phyloP scores from a whole-genome alignment of 2,888 invertebrate species.

The Heliconius ethilla region DNA sequence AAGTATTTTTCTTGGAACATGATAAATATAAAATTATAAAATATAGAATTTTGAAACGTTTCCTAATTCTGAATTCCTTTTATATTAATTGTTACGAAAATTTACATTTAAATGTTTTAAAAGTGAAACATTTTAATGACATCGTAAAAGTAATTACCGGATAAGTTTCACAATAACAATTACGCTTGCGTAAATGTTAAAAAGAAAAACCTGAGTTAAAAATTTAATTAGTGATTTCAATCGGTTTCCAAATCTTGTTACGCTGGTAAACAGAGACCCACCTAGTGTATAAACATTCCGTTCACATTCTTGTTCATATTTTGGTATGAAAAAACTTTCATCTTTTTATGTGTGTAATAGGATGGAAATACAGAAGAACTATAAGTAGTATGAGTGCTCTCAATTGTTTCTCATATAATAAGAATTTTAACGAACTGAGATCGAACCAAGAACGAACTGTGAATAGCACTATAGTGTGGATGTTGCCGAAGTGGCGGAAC shows the following conservation, averaged over 20 bases:
- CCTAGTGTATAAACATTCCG: not conserved
- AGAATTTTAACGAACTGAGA: too few species aligned
- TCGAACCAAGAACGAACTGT: too few species aligned
- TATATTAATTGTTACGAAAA: not conserved
- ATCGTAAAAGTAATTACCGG: constrained; percentile 6
- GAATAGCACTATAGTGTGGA: not conserved
- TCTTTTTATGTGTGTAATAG: too few species aligned
- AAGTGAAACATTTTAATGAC: not conserved
- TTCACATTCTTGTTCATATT: not conserved
- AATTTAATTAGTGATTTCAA: constrained; percentile 34
- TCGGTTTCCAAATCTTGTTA: not conserved
- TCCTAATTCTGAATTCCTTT: not conserved
- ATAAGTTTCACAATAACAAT: constrained; percentile 13
- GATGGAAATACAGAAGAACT: too few species aligned
- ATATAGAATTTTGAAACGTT: not conserved
- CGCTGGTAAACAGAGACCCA: not conserved
- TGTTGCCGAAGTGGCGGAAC: not conserved
- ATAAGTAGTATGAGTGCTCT: too few species aligned
- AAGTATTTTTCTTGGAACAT: not conserved
- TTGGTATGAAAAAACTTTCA: too few species aligned
- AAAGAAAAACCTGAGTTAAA: not conserved
- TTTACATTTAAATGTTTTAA: constrained; percentile 4
- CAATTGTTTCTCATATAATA: too few species aligned
- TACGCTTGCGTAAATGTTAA: constrained; percentile 9
- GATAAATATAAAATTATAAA: not conserved